A percentile compares a stretch with the other conserved stretches of the same genome.
These are phyloP conservation scores for Aphyosemion australe DNA, from an alignment of 2,113 vertebrate genomes.

Conservation along the genomic window DNA sequence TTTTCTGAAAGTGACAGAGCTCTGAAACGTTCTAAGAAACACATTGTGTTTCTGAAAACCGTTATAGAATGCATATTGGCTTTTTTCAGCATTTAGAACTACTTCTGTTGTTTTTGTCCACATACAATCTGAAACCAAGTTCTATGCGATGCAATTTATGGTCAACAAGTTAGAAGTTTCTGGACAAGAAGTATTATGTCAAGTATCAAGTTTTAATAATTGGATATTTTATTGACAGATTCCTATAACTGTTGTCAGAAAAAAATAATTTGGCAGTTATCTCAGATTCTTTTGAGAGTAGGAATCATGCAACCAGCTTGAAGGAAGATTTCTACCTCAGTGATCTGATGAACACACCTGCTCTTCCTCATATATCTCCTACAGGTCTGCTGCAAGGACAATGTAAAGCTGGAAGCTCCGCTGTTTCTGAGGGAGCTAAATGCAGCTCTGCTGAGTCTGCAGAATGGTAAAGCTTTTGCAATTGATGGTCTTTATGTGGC, in stretches of 20 bases:
- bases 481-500: background rate
- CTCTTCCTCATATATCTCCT: background rate
- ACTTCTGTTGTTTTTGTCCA: no score
- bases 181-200: no score
- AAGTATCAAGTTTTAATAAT: background rate
- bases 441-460: background rate
- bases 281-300: background rate
- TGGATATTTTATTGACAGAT: background rate
- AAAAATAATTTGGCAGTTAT: background rate
- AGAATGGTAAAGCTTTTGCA: background rate
- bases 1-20: no score
- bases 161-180: no score
- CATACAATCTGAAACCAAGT: no score
- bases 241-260: background rate
- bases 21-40: no score
- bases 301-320: background rate
- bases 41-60: no score
- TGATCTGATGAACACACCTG: background rate
- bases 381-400: background rate
- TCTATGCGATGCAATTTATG: no score
- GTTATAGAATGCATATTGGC: no score
- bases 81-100: no score
- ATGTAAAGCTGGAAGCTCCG: background rate
- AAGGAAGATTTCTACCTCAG: background rate
- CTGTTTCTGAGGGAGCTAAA: background rate